Conservation (phyloP, 1,140 invertebrate genomes). For the Plodia interpunctella region DNA sequence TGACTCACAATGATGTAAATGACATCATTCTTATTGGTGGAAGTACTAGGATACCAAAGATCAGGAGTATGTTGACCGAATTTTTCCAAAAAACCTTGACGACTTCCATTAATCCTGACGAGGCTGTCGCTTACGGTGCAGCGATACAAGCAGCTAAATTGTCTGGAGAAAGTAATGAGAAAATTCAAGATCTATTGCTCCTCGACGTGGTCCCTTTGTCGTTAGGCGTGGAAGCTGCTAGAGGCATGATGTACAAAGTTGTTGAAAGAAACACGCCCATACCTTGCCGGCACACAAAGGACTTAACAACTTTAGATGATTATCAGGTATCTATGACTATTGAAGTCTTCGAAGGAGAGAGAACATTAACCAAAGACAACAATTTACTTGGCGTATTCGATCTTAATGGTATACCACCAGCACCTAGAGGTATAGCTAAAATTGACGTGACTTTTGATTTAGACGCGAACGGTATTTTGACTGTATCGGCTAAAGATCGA, state of each 20-base stretch:
- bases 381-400: constrained; percentile 52
- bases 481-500: constrained; percentile 75
- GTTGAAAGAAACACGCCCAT: constrained; percentile 83
- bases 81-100: constrained; percentile 59
- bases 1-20: constrained; percentile 80
- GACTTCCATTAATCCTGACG: constrained; percentile 75
- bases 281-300: constrained; percentile 65
- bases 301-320: constrained; percentile 54
- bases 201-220: constrained; percentile 78
- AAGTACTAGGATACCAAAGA: constrained; percentile 80
- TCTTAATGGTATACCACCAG: constrained; percentile 48
- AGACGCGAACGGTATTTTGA: constrained; percentile 55
- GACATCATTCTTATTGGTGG: constrained; percentile 85
- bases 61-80: constrained; percentile 67
- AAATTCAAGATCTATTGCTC: constrained; percentile 70
- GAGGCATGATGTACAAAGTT: constrained; percentile 81
- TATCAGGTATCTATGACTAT: constrained; percentile 55
- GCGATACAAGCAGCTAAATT: constrained; percentile 73
- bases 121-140: constrained; percentile 73
- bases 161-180: constrained; percentile 68
- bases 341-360: constrained; percentile 58
- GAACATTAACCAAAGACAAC: constrained; percentile 50
- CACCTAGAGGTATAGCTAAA: constrained; percentile 46
- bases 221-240: constrained; percentile 79
- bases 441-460: constrained; percentile 55